Evolutionary conservation across 2,888 invertebrate species (phyloP).

Genomic region (Cryptocephalus primarius): DNA sequence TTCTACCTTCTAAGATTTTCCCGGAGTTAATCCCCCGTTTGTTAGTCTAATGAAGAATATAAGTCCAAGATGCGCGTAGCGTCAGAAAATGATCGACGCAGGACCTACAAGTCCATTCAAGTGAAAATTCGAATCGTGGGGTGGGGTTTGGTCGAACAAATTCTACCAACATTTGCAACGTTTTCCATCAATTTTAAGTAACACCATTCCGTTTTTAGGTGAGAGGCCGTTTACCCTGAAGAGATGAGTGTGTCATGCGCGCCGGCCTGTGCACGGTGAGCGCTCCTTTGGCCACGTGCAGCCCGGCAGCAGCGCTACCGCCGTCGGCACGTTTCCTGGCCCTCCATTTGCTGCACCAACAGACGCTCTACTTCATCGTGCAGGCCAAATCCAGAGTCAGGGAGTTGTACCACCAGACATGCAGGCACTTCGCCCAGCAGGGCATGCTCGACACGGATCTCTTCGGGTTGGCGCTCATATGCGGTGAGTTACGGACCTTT

Average conservation of each 20-base stretch:
- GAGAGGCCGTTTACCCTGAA: constrained; percentile 25
- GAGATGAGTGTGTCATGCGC: constrained; percentile 42
- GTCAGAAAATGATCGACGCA: no score
- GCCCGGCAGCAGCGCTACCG: constrained; percentile 47
- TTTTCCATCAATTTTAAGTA: no score
- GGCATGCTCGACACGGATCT: constrained; percentile 77
- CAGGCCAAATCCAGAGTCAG: constrained; percentile 77
- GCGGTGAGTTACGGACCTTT: constrained; percentile 51
- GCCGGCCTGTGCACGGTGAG: constrained; percentile 64
- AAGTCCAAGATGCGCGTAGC: no score
- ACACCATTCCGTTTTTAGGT: no score
- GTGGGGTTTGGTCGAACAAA: no score
- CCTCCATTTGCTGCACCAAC: constrained; percentile 52
- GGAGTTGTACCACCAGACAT: constrained; percentile 72
- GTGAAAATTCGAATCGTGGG: no score
- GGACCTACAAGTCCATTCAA: no score
- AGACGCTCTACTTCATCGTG: constrained; percentile 46
- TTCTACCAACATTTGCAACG: no score
- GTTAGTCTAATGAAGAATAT: no score
- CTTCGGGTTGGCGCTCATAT: constrained; percentile 74
- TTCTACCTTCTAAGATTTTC: no score
- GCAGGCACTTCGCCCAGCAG: constrained; percentile 67
- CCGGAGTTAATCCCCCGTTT: no score
- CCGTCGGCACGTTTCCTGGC: constrained; percentile 55
- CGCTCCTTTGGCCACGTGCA: constrained; percentile 70